Conservation (phyloP, 2,888 invertebrate species). For the Mesorhabditis belari region DNA sequence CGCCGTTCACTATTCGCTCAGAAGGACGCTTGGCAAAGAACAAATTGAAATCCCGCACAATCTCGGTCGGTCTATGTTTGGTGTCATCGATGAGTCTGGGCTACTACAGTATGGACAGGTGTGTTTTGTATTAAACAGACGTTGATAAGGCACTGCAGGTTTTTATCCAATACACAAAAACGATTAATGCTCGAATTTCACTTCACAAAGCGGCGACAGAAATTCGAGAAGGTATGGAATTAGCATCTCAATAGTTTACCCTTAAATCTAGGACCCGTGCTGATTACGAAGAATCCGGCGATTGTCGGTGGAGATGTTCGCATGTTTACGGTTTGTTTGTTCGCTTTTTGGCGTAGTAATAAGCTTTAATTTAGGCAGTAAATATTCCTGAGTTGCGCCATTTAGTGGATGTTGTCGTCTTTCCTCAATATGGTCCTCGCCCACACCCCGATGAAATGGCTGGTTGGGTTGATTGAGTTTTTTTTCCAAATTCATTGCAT, state of each 20-base stretch:
- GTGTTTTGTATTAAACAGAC: background rate
- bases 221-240: background rate
- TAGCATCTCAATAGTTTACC: conserved; percentile 13
- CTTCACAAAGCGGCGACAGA: background rate
- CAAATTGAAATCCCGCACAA: conserved; percentile 27
- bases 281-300: conserved; percentile 57
- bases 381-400: conserved; percentile 47
- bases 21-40: conserved; percentile 12
- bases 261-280: conserved; percentile 41
- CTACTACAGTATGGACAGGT: conserved; percentile 33
- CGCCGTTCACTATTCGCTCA: conserved; percentile 5
- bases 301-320: conserved; percentile 56
- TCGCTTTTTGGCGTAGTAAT: background rate
- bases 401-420: conserved; percentile 55
- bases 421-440: conserved; percentile 54
- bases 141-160: conserved; percentile 15
- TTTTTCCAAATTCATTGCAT: background rate
- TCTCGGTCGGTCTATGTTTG: conserved; percentile 41
- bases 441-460: conserved; percentile 57
- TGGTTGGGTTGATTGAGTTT: conserved; percentile 29
- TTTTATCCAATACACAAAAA: conserved; percentile 42
- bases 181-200: conserved; percentile 7
- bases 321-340: conserved; percentile 27
- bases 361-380: conserved; percentile 21
- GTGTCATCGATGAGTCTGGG: conserved; percentile 47